Conservation (phyloP, 2,888 invertebrate genomes). For the Diplazon laetatorius region DNA sequence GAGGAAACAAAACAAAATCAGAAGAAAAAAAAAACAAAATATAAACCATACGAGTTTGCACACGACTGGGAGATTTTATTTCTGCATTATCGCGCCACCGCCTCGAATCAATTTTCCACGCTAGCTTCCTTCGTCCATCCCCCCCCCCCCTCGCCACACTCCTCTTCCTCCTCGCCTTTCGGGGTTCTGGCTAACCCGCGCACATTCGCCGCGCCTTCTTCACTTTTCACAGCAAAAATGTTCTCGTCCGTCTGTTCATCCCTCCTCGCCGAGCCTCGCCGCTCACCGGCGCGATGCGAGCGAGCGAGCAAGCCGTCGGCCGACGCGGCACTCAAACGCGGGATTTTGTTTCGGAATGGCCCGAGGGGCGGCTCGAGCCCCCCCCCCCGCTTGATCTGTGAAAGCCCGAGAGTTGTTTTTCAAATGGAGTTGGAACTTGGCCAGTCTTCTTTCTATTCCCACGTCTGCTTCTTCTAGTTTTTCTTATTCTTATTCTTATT, state of each 20-base stretch:
- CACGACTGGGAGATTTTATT: constrained; percentile 63
- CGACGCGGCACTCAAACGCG: constrained; percentile 50
- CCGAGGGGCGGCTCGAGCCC: constrained; percentile 58
- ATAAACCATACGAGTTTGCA: constrained; percentile 6
- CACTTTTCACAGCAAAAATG: constrained; percentile 49
- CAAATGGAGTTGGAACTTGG: constrained; percentile 65
- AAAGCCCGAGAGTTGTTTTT: constrained; percentile 61
- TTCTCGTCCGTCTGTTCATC: too few species aligned
- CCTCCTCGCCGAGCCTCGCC: constrained; percentile 46
- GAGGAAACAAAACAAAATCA: not conserved
- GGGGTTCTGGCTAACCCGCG: not conserved
- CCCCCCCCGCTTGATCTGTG: constrained; percentile 59
- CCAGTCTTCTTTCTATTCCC: constrained; percentile 59
- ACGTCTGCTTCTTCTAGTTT: too few species aligned
- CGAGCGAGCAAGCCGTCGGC: not conserved
- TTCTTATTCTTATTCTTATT: too few species aligned
- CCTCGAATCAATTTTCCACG: constrained; percentile 65
- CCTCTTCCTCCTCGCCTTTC: not conserved
- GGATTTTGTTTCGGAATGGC: constrained; percentile 65
- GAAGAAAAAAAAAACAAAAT: not conserved
- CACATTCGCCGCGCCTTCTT: constrained; percentile 16
- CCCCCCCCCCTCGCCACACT: not conserved
- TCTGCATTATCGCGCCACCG: constrained; percentile 66
- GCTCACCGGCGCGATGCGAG: constrained; percentile 23
- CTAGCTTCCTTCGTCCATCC: constrained; percentile 32